Evolutionary conservation across 2,797 vertebrate genomes (phyloP).

Genomic region (Peromyscus nudipes): DNA sequence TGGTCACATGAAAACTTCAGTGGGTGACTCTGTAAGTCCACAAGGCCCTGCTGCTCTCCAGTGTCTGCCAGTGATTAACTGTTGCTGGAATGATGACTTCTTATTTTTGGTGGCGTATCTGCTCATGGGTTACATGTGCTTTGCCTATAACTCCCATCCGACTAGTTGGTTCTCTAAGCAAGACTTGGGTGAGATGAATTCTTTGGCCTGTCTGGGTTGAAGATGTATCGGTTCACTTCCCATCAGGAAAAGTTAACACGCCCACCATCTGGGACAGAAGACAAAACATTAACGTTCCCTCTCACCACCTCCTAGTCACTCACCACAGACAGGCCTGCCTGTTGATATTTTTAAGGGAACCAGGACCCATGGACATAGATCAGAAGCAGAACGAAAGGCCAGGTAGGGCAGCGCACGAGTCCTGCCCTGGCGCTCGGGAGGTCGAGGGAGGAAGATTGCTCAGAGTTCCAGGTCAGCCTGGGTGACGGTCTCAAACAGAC

Average conservation of each 20-base stretch:
- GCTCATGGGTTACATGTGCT: background rate
- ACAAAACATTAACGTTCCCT: background rate
- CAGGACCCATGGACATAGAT: background rate
- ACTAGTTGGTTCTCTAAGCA: too few relatives aligned
- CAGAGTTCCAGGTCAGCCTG: background rate
- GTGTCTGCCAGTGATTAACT: background rate
- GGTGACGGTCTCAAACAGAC: background rate
- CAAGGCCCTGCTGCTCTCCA: background rate
- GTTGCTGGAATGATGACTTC: background rate
- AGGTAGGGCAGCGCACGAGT: rapidly evolving
- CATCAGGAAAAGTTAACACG: background rate
- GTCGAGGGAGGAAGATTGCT: background rate
- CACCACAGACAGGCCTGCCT: background rate
- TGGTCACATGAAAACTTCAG: background rate
- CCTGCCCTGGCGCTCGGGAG: background rate
- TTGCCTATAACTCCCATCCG: background rate
- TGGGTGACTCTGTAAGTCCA: background rate
- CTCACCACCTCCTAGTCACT: background rate
- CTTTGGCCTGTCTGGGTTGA: background rate
- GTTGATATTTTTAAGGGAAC: background rate
- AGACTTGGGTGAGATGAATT: background rate
- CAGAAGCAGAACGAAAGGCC: background rate
- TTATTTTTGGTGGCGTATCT: background rate
- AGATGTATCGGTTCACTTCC: background rate
- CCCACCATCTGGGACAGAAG: background rate